Evolutionary conservation across 1,140 invertebrate species (phyloP).

Genomic region (Meloidogyne floridensis): DNA sequence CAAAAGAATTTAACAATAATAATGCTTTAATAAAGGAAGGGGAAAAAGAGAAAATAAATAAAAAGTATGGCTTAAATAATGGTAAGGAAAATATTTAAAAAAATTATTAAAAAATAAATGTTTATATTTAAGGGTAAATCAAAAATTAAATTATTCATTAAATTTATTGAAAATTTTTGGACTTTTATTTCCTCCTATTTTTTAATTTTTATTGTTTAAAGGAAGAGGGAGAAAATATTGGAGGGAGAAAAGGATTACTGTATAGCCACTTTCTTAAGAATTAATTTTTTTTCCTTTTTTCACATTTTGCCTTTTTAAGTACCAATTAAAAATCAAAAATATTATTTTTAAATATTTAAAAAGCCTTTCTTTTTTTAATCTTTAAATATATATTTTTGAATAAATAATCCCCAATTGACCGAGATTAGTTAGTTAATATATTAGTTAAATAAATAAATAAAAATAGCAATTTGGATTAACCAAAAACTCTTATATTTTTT

Average conservation of each 20-base stretch:
- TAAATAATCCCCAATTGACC: conserved; percentile 9
- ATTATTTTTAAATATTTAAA: background rate
- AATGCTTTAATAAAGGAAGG: background rate
- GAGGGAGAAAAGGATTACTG: background rate
- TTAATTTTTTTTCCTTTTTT: background rate
- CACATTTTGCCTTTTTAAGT: background rate
- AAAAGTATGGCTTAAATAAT: background rate
- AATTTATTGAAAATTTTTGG: too few relatives aligned
- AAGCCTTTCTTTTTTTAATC: background rate
- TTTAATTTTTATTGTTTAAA: background rate
- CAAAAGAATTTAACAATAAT: too few relatives aligned
- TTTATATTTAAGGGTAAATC: too few relatives aligned
- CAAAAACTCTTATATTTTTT: too few relatives aligned
- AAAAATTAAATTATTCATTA: too few relatives aligned
- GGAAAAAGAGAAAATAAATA: background rate
- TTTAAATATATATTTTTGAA: background rate
- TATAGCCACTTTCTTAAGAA: background rate
- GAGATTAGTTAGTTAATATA: background rate
- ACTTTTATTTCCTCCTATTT: too few relatives aligned
- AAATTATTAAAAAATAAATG: background rate
- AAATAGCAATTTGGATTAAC: background rate
- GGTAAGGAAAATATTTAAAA: background rate
- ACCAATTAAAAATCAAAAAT: background rate
- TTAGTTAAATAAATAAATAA: background rate
- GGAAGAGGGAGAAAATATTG: too few relatives aligned